These are phyloP conservation scores for Gopherus flavomarginatus DNA, from an alignment of 2,113 vertebrate species.

Conservation along the genomic window DNA sequence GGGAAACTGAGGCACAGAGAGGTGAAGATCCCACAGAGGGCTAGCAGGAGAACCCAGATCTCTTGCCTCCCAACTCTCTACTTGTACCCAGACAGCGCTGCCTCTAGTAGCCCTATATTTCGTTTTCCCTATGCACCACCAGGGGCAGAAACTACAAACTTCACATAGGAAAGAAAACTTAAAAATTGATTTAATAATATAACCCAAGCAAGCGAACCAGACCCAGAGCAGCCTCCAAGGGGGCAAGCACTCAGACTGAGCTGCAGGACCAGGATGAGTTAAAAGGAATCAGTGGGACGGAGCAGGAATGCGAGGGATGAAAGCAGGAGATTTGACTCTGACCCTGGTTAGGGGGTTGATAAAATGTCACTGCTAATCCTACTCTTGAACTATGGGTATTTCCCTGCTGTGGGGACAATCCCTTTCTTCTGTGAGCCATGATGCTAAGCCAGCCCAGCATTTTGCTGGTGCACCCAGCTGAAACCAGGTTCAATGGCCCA, in stretches of 20 bases:
- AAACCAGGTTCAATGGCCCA: conserved; percentile 30
- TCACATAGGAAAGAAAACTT: background rate
- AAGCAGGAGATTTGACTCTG: conserved; percentile 59
- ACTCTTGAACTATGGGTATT: background rate
- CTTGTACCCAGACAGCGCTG: background rate
- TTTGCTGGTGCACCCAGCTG: conserved; percentile 65
- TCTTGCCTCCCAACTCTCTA: background rate
- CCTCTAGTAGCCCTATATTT: background rate
- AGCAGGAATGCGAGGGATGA: background rate
- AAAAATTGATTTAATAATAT: background rate
- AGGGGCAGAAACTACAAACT: background rate
- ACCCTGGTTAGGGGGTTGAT: background rate
- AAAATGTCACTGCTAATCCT: background rate
- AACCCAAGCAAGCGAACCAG: background rate
- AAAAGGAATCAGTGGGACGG: background rate
- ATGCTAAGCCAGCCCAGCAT: conserved; percentile 21
- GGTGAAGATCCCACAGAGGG: background rate
- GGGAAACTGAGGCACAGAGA: background rate
- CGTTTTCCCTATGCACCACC: background rate
- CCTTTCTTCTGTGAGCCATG: background rate
- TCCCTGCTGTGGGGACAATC: background rate
- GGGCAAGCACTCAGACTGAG: background rate
- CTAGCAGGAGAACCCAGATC: accelerated
- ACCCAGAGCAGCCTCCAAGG: background rate
- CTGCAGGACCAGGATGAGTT: background rate